Conservation (phyloP, 2,888 invertebrate genomes). For the Mellilla xanthometata region DNA sequence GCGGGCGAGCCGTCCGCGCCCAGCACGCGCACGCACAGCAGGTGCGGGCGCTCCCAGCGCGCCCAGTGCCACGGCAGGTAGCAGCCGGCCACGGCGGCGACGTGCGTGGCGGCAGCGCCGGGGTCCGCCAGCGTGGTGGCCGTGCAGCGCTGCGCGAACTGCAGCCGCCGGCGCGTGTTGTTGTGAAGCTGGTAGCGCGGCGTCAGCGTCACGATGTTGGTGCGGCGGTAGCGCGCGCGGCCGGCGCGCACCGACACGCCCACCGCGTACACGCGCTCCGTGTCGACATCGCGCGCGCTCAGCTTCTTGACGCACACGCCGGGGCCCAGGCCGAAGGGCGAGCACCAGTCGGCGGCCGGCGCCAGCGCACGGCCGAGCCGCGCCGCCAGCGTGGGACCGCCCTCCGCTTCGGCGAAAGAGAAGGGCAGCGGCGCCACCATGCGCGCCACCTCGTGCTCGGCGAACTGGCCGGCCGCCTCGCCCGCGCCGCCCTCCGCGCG, state of each 20-base stretch:
- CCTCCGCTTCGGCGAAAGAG: slow-evolving; percentile 95
- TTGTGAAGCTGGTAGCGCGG: slow-evolving; percentile 97
- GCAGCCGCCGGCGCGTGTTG: slow-evolving; percentile 88
- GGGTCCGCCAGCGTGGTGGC: slow-evolving; percentile 87
- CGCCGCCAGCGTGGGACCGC: slow-evolving; percentile 88
- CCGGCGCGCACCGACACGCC: slow-evolving; percentile 95
- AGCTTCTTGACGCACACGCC: slow-evolving; percentile 87
- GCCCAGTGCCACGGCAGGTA: slow-evolving; percentile 99
- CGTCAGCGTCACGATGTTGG: slow-evolving; percentile 95
- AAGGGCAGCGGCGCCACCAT: slow-evolving; percentile 96
- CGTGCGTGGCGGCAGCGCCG: slow-evolving; percentile 86
- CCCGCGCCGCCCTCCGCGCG: slow-evolving; percentile 91
- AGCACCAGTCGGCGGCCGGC: slow-evolving; percentile 87
- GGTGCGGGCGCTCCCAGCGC: slow-evolving; percentile 92
- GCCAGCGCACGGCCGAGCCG: slow-evolving; percentile 88
- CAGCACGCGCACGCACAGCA: slow-evolving; percentile 92
- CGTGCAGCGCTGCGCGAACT: slow-evolving; percentile 95
- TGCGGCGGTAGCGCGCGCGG: slow-evolving; percentile 93
- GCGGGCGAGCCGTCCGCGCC: slow-evolving; percentile 82
- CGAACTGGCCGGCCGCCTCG: slow-evolving; percentile 94
- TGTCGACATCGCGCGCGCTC: slow-evolving; percentile 63
- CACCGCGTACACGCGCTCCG: slow-evolving; percentile 88
- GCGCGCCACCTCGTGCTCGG: slow-evolving; percentile 96
- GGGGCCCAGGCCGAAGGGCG: slow-evolving; percentile 92
- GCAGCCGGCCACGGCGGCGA: slow-evolving; percentile 92